Evolutionary conservation across 2,888 invertebrate species (phyloP), one percentile per base, ranked within the genome.

Genomic region (Esperia sulphurella): DNA sequence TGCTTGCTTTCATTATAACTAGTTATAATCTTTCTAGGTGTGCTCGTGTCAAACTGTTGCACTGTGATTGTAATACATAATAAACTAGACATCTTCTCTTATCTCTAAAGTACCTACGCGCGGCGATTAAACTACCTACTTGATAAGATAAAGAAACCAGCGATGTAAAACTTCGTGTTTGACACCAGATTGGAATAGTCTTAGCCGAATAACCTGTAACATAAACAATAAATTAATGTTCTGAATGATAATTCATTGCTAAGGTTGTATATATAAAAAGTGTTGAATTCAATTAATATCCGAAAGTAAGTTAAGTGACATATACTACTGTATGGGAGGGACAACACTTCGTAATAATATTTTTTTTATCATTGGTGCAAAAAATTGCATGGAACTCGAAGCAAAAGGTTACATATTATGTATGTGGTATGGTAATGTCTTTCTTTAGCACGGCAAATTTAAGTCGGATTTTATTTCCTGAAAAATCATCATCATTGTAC

Each of bases 111-210:
- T 52, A 57, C 52, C 57, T 55, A 55, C 57, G 31, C 52, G 14
- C 41, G 45, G 51, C 31, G 57, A 64, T 62, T 61, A 55, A 53
- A 57, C 38, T 41, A 39, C 30, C 43, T 40, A 39, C 30, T 14
- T 43, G 67, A 67, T 67, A 60, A 67, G 67, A 67, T 63, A 63
- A 60, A 58, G 50, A 48, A 46, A 21, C 21, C 21, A 43, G 33
- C 51, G 29, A 45, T 48, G 57, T 49, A 47, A 50, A 55, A 55
- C 35, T 39, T 52, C 28, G 37, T 48, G 52, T 52, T 51, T 42
- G 46, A 49, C 48, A 43, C 47, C 29, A 30, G 40, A 50, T 47
- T 45, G 49, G 41, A 55, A 51, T 51, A 53, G 46, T 53, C 48
- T 43, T 40, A 41, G 21, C 44, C 46, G 41, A 45, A 49, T 46